Conservation (phyloP, 2,113 vertebrate species). For the Zosterops hypoxanthus region DNA sequence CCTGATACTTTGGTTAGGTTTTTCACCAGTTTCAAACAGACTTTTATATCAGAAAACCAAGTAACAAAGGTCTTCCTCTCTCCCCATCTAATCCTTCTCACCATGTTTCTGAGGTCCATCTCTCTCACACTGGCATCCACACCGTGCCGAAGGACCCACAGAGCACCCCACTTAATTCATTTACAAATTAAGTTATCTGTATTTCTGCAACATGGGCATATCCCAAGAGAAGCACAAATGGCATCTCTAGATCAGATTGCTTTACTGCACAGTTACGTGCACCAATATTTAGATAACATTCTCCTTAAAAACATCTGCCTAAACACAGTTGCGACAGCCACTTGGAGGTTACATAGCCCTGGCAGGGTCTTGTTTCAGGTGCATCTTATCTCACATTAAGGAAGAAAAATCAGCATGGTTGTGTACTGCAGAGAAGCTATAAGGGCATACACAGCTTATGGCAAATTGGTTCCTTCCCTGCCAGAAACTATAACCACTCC, state of each 20-base stretch:
- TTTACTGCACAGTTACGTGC: neutral
- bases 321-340: neutral
- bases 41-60: neutral
- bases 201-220: neutral
- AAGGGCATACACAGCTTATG: neutral
- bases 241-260: neutral
- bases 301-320: neutral
- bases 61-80: neutral
- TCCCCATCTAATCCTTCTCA: neutral
- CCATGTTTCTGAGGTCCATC: fast-evolving
- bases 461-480: neutral
- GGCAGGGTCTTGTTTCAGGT: neutral
- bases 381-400: neutral
- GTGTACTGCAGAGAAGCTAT: neutral
- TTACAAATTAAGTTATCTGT: neutral
- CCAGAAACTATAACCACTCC: neutral
- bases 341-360: neutral
- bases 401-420: neutral
- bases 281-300: neutral
- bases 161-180: neutral
- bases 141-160: neutral
- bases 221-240: neutral
- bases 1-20: neutral
- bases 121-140: neutral
- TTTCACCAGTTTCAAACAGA: neutral